A percentile compares a stretch with the other conserved stretches of the same genome.
phyloP scores from a whole-genome alignment of 2,888 invertebrate species.

The Caradrina clavipalpis region DNA sequence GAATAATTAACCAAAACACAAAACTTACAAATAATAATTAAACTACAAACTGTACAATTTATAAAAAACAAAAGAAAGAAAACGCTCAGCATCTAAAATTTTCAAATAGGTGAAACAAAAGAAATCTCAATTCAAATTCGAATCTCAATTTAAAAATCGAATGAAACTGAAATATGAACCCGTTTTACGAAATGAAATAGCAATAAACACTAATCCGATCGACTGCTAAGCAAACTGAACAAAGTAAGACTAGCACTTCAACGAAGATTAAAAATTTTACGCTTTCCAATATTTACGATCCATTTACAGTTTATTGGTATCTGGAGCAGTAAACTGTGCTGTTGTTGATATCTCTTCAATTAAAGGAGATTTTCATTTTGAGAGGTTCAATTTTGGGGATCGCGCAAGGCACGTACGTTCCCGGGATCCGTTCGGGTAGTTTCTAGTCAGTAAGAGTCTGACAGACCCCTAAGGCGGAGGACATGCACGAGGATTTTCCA shows the following conservation, averaged over 20 bases:
- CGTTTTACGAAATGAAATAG: slow-evolving; percentile 4
- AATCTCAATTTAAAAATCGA: background rate
- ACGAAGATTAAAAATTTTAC: slow-evolving; percentile 58
- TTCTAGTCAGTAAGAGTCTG: no score
- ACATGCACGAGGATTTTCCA: no score
- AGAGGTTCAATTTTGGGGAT: slow-evolving; percentile 24
- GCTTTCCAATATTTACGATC: slow-evolving; percentile 56
- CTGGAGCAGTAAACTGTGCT: slow-evolving; percentile 45
- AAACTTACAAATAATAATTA: no score
- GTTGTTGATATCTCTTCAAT: slow-evolving; percentile 42
- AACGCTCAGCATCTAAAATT: no score
- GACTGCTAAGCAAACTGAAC: slow-evolving; percentile 15
- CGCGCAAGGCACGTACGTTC: no score
- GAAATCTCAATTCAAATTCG: slow-evolving; percentile 8
- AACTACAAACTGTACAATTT: no score
- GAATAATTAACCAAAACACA: no score
- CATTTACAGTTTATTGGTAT: slow-evolving; percentile 55
- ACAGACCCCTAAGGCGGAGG: no score
- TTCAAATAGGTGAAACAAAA: no score
- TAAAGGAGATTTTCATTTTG: slow-evolving; percentile 37
- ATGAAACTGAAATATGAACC: background rate
- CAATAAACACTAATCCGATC: slow-evolving; percentile 8
- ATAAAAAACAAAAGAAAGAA: no score
- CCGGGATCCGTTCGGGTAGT: no score
- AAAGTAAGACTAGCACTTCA: slow-evolving; percentile 20